A percentile compares a stretch with the other conserved stretches of the same genome.
These are phyloP conservation scores for Hyles vespertilio DNA, from an alignment of 1,140 invertebrate species.

Conservation along the genomic window DNA sequence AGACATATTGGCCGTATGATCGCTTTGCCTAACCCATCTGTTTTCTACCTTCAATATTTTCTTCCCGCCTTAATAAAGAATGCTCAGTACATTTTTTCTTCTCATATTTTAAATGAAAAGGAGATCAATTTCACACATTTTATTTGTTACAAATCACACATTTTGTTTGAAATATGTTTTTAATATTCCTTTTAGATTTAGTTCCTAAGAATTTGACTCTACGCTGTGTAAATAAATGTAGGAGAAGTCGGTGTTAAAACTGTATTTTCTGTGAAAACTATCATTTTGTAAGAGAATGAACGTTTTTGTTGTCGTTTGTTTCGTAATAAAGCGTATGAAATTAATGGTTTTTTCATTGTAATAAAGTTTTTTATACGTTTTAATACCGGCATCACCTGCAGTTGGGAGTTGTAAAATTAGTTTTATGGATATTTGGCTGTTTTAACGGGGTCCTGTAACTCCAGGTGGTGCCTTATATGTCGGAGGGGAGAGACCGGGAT, in stretches of 20 bases:
- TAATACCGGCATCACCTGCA: conserved; percentile 68
- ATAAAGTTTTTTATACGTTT: conserved; percentile 26
- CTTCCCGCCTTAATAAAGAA: no score
- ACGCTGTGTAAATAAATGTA: neutral
- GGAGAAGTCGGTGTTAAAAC: conserved; percentile 26
- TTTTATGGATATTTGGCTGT: neutral
- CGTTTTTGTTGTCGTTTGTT: conserved; percentile 27
- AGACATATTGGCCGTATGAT: no score
- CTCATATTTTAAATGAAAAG: no score
- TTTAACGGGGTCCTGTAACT: conserved; percentile 20
- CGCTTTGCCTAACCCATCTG: no score
- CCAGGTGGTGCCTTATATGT: conserved; percentile 52
- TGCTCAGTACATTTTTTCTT: no score
- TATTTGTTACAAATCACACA: conserved; percentile 25
- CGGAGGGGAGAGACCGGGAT: conserved; percentile 78
- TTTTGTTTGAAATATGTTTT: conserved; percentile 5
- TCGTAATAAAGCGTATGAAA: neutral
- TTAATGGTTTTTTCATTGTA: conserved; percentile 28
- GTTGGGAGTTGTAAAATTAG: conserved; percentile 8
- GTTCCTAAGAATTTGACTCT: neutral
- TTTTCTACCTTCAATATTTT: no score
- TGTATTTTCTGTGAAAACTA: conserved; percentile 9
- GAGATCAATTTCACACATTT: neutral
- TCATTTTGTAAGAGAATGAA: conserved; percentile 8
- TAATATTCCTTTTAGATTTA: neutral